A percentile compares a stretch with the other conserved stretches of the same genome.
Conservation (phyloP, 2,797 vertebrate species). For the Neosalanx taihuensis region DNA sequence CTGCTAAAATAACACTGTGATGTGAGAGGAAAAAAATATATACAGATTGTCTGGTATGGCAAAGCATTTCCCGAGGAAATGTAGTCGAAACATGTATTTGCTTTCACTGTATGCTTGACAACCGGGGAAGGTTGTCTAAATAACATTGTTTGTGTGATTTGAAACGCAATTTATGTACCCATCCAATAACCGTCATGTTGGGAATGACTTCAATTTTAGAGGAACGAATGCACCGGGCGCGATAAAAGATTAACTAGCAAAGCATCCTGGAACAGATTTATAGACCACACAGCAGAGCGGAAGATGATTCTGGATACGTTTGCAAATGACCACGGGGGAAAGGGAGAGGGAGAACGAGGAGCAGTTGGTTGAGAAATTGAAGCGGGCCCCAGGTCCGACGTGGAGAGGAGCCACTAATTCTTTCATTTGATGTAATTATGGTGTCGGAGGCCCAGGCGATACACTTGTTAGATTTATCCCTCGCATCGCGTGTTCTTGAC, state of each 20-base stretch:
- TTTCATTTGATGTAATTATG: constrained; percentile 77
- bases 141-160: constrained; percentile 4
- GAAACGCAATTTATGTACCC: background rate
- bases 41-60: background rate
- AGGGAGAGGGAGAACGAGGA: constrained; percentile 39
- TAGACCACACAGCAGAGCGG: constrained; percentile 17
- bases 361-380: constrained; percentile 49
- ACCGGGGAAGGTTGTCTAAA: too few relatives aligned
- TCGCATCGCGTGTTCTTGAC: constrained; percentile 31
- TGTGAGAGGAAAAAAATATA: too few relatives aligned
- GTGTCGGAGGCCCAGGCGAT: constrained; percentile 54
- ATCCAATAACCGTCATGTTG: background rate
- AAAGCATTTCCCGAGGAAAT: background rate
- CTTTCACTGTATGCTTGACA: background rate
- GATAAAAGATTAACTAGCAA: constrained; percentile 34
- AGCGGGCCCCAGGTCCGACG: constrained; percentile 55
- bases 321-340: constrained; percentile 25
- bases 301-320: constrained; percentile 31
- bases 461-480: constrained; percentile 66
- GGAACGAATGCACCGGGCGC: constrained; percentile 1
- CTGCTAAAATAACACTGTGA: too few relatives aligned
- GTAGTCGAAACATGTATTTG: background rate
- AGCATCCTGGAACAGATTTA: constrained; percentile 40
- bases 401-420: constrained; percentile 72
- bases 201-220: constrained; percentile 8